Conservation (phyloP, 1,140 invertebrate genomes). For the Coelopa frigida region DNA sequence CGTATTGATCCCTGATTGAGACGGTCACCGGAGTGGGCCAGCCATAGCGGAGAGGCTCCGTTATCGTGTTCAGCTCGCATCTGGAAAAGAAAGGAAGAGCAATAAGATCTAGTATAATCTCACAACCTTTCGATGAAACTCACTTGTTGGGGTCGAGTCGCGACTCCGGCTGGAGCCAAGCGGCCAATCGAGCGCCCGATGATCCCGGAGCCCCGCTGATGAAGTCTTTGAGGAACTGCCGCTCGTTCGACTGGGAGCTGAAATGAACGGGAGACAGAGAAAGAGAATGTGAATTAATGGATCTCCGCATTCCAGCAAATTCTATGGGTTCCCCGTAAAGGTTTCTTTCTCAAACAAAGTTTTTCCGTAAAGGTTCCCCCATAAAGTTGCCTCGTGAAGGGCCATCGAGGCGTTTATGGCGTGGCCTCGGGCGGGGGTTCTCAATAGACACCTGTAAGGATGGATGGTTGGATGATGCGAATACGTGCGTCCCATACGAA, state of each 20-base stretch:
- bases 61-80: constrained; percentile 73
- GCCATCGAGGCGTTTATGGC: no score
- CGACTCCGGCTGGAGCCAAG: constrained; percentile 90
- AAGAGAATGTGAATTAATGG: constrained; percentile 5
- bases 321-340: no score
- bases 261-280: no score
- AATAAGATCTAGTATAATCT: background rate
- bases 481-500: no score
- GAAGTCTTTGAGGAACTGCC: constrained; percentile 91
- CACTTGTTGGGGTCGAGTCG: constrained; percentile 74
- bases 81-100: constrained; percentile 9
- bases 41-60: constrained; percentile 71
- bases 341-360: no score
- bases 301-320: no score
- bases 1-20: constrained; percentile 86
- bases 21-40: constrained; percentile 77
- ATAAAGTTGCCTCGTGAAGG: no score
- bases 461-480: no score
- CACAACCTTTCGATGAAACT: constrained; percentile 9
- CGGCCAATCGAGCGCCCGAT: constrained; percentile 82
- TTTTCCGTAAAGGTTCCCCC: no score
- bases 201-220: constrained; percentile 77
- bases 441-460: no score
- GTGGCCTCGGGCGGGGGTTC: no score
- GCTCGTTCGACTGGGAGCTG: constrained; percentile 79